Evolutionary conservation across 2,888 invertebrate species (phyloP), one percentile per base, ranked within the genome.

Genomic region (Lasioglossum zephyrum): DNA sequence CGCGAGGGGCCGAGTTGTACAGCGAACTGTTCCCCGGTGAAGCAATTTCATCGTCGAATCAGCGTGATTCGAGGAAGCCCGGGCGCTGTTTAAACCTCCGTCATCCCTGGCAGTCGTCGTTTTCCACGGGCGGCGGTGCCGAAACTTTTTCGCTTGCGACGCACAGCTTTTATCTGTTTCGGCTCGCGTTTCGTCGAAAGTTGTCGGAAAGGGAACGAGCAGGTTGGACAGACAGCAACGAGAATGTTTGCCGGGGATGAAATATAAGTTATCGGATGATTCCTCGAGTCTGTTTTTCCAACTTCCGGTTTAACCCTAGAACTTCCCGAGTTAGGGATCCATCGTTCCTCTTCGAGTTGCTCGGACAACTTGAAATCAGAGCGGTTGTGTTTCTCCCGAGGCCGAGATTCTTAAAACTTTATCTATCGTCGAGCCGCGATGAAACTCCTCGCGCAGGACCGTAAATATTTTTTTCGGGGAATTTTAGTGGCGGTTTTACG

Each of bases 41-140:
- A 80, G 57, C 80, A 80, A 80, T 80, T 80, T 70, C 49, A 53
- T 39, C 69, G 53, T 26, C 49, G 53, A 75, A 75, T 80, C 80
- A 80, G 31, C 63, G 66, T 66, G 80, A 80, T 75, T 80, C 69
- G 79, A 44, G 26, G 53, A 75, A 75, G 57, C 69, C 69, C 18
- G 66, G 49, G 41, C 73, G n/a, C 73, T 66, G 66, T 39, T 63
- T 31, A 77, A 77, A 77, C 41, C 57, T 18, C 53, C 47, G 77
- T 31, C 70, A 31, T 70, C 69, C 39, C 22, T 36, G 47, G 16
- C 9, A 39, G 18, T 41, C 75, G 57, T 75, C 75, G 36, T 69
- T 63, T 47, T 69, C 69, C 36, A 6, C 63, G 47, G 36, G 36
- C 13, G 36, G 36, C 13, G 8, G n/a, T 13, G 44, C 8, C 47